These are phyloP conservation scores for Zophobas atratus DNA, from an alignment of 1,140 invertebrate species.

Conservation along the genomic window DNA sequence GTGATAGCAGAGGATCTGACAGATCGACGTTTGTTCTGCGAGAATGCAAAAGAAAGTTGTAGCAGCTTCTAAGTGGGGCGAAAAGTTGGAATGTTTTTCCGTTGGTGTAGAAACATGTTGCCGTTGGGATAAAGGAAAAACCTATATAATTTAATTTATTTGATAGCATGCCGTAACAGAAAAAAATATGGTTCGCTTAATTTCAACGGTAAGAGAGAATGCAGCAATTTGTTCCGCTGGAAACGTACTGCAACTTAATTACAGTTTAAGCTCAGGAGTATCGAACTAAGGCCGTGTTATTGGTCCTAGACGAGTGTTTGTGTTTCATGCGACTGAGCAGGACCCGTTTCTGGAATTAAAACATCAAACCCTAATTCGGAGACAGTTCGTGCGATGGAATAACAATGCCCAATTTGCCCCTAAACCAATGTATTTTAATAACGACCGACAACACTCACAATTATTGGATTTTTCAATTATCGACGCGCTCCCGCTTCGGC, in stretches of 20 bases:
- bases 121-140: slow-evolving; percentile 38
- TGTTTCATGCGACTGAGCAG: slow-evolving; percentile 49
- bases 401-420: slow-evolving; percentile 54
- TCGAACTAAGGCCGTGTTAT: slow-evolving; percentile 49
- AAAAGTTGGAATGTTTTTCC: slow-evolving; percentile 43
- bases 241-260: slow-evolving; percentile 50
- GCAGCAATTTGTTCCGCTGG: slow-evolving; percentile 51
- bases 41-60: slow-evolving; percentile 40
- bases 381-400: slow-evolving; percentile 53
- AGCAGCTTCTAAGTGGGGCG: slow-evolving; percentile 1
- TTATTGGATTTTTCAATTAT: slow-evolving; percentile 47
- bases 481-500: slow-evolving; percentile 27
- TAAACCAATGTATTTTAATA: slow-evolving; percentile 44
- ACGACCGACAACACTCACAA: slow-evolving; percentile 38
- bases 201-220: slow-evolving; percentile 52
- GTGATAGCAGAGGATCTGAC: not conserved
- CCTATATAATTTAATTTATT: slow-evolving; percentile 52
- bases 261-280: slow-evolving; percentile 49
- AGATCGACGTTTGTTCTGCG: slow-evolving; percentile 1
- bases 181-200: slow-evolving; percentile 52
- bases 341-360: slow-evolving; percentile 54
- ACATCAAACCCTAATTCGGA: slow-evolving; percentile 54
- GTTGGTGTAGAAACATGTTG: slow-evolving; percentile 42
- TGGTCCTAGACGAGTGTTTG: slow-evolving; percentile 52
- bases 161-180: slow-evolving; percentile 49